Evolutionary conservation across 2,797 vertebrate genomes (phyloP), one percentile per base, ranked within the genome.

Genomic region (Falco concolor): DNA sequence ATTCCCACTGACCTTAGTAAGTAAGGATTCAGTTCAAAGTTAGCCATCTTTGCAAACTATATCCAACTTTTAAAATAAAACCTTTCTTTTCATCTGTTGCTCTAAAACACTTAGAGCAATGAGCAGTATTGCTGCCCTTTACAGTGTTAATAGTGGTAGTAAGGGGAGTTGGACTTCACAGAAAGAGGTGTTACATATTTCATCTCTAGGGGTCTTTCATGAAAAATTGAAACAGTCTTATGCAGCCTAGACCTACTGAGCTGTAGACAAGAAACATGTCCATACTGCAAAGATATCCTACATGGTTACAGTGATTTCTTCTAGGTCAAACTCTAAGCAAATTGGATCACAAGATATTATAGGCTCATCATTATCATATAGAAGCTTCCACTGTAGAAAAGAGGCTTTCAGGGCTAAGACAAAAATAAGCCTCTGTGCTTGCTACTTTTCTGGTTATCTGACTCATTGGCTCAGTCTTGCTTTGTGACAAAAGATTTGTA

Each of bases 151-250:
- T 23, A 52, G 40, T 57, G 17, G 18, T 42, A 68, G 53, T 57
- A 75, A 74, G 23, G 36, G 50, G 42, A 94, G 72, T 45, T 79
- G 86, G 77, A 92, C 77, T 82, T 84, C 42, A 72, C 24, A 80
- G 72, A 94, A 89, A 86, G 32, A 64, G 8, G 12, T 44, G 5
- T 44, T 90, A 87, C 96, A 95, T 92, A 89, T 82, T 95, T 94
- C 3, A 89, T 87, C 23, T 63, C 54, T 47, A 79, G 22, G 22
- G 59, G 45, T 44, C 16, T 89, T 89, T 92, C 72, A 94, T 93
- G 91, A 89, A 95, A 94, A 93, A 82, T 77, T 63, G 64, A 91
- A 95, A 67, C 8, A 60, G n/a, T 10, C 45, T 75, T 61, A 13
- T 67, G 50, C 45, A 85, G 52, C 38, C 85, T 90, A 70, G 80